Evolutionary conservation across 2,888 invertebrate species (phyloP).

Genomic region (Microplitis manilae): DNA sequence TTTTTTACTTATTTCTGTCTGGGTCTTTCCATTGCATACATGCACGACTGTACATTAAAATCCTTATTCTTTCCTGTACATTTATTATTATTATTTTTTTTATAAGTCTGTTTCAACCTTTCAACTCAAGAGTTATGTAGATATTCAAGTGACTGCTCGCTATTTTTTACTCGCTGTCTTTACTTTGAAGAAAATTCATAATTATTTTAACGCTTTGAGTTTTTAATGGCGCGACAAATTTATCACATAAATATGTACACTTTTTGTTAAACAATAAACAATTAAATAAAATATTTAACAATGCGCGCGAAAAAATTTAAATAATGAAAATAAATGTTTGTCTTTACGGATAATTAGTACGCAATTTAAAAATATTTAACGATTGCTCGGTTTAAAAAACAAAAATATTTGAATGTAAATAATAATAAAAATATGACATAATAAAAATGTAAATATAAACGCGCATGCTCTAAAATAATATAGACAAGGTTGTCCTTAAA

Average conservation of each 20-base stretch:
- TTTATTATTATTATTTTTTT: not conserved
- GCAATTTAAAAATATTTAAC: no score
- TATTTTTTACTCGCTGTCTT: slow-evolving; percentile 24
- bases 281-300: no score
- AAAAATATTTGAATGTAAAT: not conserved
- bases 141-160: slow-evolving; percentile 18
- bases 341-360: not conserved
- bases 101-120: slow-evolving; percentile 47
- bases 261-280: not conserved
- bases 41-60: not conserved
- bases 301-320: not conserved
- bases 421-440: not conserved
- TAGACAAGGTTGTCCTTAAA: slow-evolving; percentile 43
- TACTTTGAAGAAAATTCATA: not conserved
- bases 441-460: not conserved
- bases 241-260: not conserved
- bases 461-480: slow-evolving; percentile 2
- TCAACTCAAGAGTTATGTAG: slow-evolving; percentile 45
- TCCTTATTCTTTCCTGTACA: not conserved
- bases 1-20: slow-evolving; percentile 3
- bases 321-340: not conserved
- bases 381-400: not conserved
- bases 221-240: not conserved
- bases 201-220: not conserved
- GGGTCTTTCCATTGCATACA: not conserved